Percentiles rank a stretch among this genome's conserved stretches.
phyloP scores from a whole-genome alignment of 2,113 vertebrate genomes.

The Bagarius yarrelli region DNA sequence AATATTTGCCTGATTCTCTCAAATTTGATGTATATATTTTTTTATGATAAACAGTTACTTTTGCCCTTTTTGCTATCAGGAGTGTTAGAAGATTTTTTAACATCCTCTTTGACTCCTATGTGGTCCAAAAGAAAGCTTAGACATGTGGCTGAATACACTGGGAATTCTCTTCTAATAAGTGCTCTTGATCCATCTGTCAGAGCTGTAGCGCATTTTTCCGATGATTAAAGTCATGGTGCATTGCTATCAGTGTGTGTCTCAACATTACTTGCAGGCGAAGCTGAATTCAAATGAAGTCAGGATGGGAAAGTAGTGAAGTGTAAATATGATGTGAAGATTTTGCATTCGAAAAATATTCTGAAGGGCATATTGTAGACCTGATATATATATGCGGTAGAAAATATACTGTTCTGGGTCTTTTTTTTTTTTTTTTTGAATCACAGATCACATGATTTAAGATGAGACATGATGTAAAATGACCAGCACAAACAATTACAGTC shows the following conservation, averaged over 20 bases:
- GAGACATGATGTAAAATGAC: too few relatives aligned
- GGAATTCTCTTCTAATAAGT: constrained; percentile 26
- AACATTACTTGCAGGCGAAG: constrained; percentile 25
- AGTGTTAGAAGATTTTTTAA: background rate
- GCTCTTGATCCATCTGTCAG: constrained; percentile 32
- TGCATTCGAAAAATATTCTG: background rate
- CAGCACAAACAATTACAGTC: too few relatives aligned
- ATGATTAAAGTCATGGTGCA: constrained; percentile 35
- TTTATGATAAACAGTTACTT: background rate
- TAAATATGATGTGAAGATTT: constrained; percentile 16
- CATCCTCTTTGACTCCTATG: constrained; percentile 3
- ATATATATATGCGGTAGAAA: background rate
- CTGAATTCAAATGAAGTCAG: constrained; percentile 33
- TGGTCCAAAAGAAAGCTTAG: background rate
- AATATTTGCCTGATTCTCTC: background rate
- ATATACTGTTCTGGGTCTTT: background rate
- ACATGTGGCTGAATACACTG: constrained; percentile 10
- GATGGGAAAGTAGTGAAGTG: background rate
- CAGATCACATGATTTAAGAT: too few relatives aligned
- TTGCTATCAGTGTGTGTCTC: constrained; percentile 17
- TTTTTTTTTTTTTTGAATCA: too few relatives aligned
- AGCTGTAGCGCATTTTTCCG: constrained; percentile 20
- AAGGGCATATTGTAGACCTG: background rate
- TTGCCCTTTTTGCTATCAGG: background rate
- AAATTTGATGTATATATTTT: background rate